Base-by-base conservation (phyloP, 1,140 invertebrate species). In the Drosophila pruinosa region DNA sequence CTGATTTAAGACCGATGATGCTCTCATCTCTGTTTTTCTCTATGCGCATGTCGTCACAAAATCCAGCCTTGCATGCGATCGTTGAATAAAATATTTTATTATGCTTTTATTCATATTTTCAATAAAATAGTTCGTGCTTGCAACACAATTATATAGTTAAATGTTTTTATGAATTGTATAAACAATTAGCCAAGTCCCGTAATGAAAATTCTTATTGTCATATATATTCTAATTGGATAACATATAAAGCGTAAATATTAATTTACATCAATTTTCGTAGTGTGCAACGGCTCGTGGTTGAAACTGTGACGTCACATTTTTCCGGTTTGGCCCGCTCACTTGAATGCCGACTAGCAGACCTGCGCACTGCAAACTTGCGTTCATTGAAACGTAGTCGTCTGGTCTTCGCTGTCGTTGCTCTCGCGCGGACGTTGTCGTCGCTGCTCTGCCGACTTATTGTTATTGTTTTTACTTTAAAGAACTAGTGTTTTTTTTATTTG, bases 401-500 rank as follows among this genome's bases (percentile, higher is more conserved):
- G 52, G 68, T 67, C 69, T 62, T 72, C 47, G 69, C 36, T 58
- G 69, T 72, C 53, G 62, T 72, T 67, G 69, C 69, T 72, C 45
- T 70, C 67, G 67, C 41, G 67, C 59, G 67, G 67, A 64, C 50
- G 67, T 70, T 50, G 67, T 64, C 59, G 59, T 70, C 61, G 43
- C 26, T 64, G 67, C 59, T 64, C 50, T 70, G 59, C 59, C 67
- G 67, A 70, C 50, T 70, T 70, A 64, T 70, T 70, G 67, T 70
- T 70, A 70, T 70, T 70, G 67, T 70, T 70, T 70, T 70, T 70
- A 56, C 41, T 70, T 65, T 70, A 48, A 65, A 52, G 52, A 34
- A 43, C 45, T 71, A 65, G 34, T 57, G 34, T 65, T 57, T 68
- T 59, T 64, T 57, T 64, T 65, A 54, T 69, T 70, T 70, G 50